A percentile compares a stretch with the other conserved stretches of the same genome.
Evolutionary conservation across 2,888 invertebrate genomes (phyloP).

Genomic region (Lycophotia porphyrea): DNA sequence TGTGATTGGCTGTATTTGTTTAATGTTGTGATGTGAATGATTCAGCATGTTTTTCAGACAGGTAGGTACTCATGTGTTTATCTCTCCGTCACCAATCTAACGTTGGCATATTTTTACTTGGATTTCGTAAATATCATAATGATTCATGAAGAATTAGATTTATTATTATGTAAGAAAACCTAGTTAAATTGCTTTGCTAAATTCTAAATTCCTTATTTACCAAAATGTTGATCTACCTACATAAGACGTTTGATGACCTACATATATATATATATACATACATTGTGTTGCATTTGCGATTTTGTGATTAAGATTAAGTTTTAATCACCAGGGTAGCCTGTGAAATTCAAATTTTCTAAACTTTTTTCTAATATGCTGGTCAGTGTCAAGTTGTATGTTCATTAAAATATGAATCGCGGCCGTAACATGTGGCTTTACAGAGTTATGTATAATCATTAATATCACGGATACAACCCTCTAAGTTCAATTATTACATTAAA

Average conservation of each 20-base stretch:
- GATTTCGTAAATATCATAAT: constrained; percentile 1
- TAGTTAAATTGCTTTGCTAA: neutral
- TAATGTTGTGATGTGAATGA: constrained; percentile 67
- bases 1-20: constrained; percentile 33
- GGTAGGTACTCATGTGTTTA: constrained; percentile 38
- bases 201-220: neutral
- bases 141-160: neutral
- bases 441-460: too few species aligned
- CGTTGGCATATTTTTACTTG: constrained; percentile 9
- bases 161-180: neutral
- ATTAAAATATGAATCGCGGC: too few species aligned
- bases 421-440: too few species aligned
- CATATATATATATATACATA: constrained; percentile 19
- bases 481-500: too few species aligned
- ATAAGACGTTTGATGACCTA: constrained; percentile 22
- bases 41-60: constrained; percentile 72
- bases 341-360: too few species aligned
- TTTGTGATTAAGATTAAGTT: neutral
- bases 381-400: too few species aligned
- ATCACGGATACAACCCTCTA: too few species aligned
- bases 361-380: too few species aligned
- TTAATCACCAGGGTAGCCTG: too few species aligned
- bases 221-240: constrained; percentile 11
- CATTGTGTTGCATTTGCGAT: constrained; percentile 45
- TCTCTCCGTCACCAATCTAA: constrained; percentile 18